Conservation (phyloP, 2,113 vertebrate species). For the Seriola rivoliana region DNA sequence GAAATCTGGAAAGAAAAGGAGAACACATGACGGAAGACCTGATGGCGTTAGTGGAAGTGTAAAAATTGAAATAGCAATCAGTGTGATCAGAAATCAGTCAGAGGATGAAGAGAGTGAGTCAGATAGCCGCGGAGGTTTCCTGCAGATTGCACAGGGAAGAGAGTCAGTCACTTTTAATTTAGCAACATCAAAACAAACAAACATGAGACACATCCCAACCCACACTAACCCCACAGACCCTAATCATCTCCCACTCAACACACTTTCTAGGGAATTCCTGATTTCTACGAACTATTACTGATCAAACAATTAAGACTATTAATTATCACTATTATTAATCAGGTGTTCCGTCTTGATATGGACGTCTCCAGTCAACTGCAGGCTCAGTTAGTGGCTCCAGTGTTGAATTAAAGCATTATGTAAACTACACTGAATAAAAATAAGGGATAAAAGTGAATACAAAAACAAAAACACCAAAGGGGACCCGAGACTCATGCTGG, state of each 20-base stretch:
- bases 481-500: slow-evolving; percentile 14
- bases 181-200: slow-evolving; percentile 70
- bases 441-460: slow-evolving; percentile 8
- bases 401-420: slow-evolving; percentile 61
- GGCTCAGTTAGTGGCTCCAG: slow-evolving; percentile 33
- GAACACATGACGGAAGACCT: slow-evolving; percentile 64
- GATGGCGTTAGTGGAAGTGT: slow-evolving; percentile 73
- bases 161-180: slow-evolving; percentile 74
- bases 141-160: slow-evolving; percentile 84
- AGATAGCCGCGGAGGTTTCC: slow-evolving; percentile 73
- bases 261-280: slow-evolving; percentile 5
- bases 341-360: slow-evolving; percentile 1
- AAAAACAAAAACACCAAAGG: slow-evolving; percentile 9
- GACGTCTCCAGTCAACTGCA: slow-evolving; percentile 36
- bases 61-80: slow-evolving; percentile 66
- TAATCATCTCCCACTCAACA: slow-evolving; percentile 30
- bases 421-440: slow-evolving; percentile 35
- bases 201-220: slow-evolving; percentile 63
- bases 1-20: slow-evolving; percentile 78
- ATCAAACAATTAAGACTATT: slow-evolving; percentile 7
- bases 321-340: slow-evolving; percentile 1
- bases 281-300: slow-evolving; percentile 6
- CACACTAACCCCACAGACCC: slow-evolving; percentile 38
- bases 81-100: slow-evolving; percentile 75
- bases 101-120: slow-evolving; percentile 71